Evolutionary conservation across 2,888 invertebrate genomes (phyloP).

Genomic region (Arrhopalites spinosus): DNA sequence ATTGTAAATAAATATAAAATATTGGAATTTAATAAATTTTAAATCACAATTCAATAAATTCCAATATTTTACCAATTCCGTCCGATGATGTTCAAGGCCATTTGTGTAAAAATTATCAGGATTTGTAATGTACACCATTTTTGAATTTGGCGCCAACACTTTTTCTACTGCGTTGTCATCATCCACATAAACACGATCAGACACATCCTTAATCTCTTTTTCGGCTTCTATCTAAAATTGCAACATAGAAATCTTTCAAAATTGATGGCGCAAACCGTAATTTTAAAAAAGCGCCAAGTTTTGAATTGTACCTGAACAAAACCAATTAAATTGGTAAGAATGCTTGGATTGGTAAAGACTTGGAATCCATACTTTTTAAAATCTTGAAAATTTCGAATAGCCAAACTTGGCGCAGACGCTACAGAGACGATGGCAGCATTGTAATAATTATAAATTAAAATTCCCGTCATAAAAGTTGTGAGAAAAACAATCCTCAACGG

Average conservation of each 20-base stretch:
- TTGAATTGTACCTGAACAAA: too few relatives aligned
- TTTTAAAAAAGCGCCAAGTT: too few relatives aligned
- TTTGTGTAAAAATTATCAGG: conserved; percentile 17
- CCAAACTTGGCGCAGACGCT: conserved; percentile 16
- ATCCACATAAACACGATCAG: too few relatives aligned
- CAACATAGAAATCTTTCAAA: too few relatives aligned
- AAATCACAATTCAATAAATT: not conserved
- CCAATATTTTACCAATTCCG: not conserved
- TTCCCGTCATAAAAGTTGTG: not conserved
- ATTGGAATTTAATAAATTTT: conserved; percentile 7
- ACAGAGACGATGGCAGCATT: conserved; percentile 26
- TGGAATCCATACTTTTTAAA: conserved; percentile 12
- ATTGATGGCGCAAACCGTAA: too few relatives aligned
- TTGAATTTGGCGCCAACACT: not conserved
- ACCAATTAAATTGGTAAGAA: not conserved
- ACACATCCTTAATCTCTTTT: too few relatives aligned
- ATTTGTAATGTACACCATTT: conserved; percentile 12
- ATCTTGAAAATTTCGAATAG: conserved; percentile 13
- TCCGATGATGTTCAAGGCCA: not conserved
- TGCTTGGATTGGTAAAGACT: conserved; percentile 14
- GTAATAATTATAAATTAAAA: conserved; percentile 28
- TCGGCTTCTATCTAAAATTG: too few relatives aligned
- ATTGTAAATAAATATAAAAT: not conserved
- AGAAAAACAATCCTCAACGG: conserved; percentile 19
- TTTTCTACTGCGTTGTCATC: conserved; percentile 13